phyloP scores from a whole-genome alignment of 2,888 invertebrate genomes.

The Thereva nobilitata region DNA sequence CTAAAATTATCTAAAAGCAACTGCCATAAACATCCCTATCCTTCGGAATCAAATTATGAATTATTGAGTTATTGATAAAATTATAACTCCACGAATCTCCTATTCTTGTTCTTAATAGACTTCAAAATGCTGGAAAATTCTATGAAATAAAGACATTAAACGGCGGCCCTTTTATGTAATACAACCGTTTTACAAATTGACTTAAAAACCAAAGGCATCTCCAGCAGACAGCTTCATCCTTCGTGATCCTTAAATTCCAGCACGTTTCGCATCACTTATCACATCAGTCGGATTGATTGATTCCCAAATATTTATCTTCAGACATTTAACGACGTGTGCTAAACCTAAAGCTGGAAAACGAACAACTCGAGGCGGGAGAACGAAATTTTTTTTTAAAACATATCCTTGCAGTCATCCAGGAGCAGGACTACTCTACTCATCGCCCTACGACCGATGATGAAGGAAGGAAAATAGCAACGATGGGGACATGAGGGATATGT shows the following conservation, averaged over 20 bases:
- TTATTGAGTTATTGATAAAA: too few species aligned
- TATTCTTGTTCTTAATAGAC: too few species aligned
- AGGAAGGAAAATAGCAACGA: constrained; percentile 13
- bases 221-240: constrained; percentile 14
- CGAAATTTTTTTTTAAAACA: neutral
- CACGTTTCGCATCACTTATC: constrained; percentile 29
- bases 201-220: constrained; percentile 13
- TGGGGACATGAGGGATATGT: constrained; percentile 11
- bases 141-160: neutral
- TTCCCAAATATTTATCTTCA: constrained; percentile 33
- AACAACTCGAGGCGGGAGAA: neutral
- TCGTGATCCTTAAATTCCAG: constrained; percentile 22
- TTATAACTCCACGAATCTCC: too few species aligned
- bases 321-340: constrained; percentile 20
- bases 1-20: too few species aligned
- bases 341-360: constrained; percentile 6
- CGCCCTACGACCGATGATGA: too few species aligned
- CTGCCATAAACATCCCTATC: too few species aligned
- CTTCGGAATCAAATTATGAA: too few species aligned
- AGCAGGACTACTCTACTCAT: too few species aligned
- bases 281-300: constrained; percentile 35
- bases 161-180: constrained; percentile 4
- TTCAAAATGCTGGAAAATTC: neutral
- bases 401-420: neutral
- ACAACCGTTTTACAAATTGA: constrained; percentile 18